Evolutionary conservation across 2,888 invertebrate genomes (phyloP), one percentile per base, ranked within the genome.

Genomic region (Mesochorus sp.): DNA sequence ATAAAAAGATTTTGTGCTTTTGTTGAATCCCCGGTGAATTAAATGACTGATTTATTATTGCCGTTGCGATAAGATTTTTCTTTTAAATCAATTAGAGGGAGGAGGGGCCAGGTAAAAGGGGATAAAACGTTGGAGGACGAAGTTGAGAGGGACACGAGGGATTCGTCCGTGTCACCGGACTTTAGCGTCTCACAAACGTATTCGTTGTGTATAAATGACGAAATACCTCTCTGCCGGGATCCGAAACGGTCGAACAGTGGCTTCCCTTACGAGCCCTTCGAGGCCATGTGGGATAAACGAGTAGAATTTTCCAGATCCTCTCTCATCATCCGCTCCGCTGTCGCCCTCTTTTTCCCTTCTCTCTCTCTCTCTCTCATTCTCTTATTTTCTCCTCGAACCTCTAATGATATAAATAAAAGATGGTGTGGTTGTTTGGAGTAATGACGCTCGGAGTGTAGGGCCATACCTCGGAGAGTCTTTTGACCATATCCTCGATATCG

Each of bases 351-450:
- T 78, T 72, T 71, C 47, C 47, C 49, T 34, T 24, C 31, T 19
- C 28, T 28, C 47, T 17, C 12, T 37, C 21, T 51, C 51, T 31
- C 24, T 21, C 19, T 14, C 47, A 19, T 51, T 37, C 62, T 37
- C 53, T 68, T 34, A 68, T 66, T 39, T 42, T 10, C 47, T 21
- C 37, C 59, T 57, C 55, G 53, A 76, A 39, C 74, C 73, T 74
- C 86, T 87, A 86, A 86, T 87, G 86, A 87, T 85, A 85, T 86
- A 86, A 87, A 87, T 86, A 85, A 87, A 87, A 87, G 87, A 86
- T 86, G 84, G 85, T 80, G 80, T 82, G 81, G 82, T 83, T 83
- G 84, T 85, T 84, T 82, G 81, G 81, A 82, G 81, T 85, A 86
- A 86, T 85, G 85, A 84, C 80, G 82, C 73, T 74, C 83, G 81